These are phyloP conservation scores for Amphilophus citrinellus DNA, from an alignment of 2,113 vertebrate genomes.

Conservation along the genomic window DNA sequence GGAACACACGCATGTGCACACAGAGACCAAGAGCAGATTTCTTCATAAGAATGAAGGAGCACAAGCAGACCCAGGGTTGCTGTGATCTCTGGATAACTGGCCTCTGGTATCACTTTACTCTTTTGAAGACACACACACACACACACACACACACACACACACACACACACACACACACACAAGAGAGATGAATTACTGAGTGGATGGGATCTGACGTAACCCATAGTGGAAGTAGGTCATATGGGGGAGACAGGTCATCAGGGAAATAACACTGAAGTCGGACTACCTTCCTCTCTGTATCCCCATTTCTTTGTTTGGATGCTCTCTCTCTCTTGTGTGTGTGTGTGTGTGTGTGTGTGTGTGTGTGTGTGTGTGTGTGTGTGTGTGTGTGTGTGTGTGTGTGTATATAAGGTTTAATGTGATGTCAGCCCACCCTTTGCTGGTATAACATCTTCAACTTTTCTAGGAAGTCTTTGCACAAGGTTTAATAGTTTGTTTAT, in stretches of 20 bases:
- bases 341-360: no score
- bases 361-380: no score
- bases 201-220: constrained; percentile 74
- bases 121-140: constrained; percentile 1
- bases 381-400: no score
- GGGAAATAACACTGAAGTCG: constrained; percentile 74
- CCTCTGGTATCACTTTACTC: constrained; percentile 52
- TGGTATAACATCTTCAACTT: no score
- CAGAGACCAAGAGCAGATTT: constrained; percentile 22
- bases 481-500: no score
- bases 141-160: constrained; percentile 11
- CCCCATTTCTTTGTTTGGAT: not conserved
- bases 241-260: constrained; percentile 72
- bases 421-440: no score
- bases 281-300: constrained; percentile 51
- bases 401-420: no score
- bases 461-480: no score
- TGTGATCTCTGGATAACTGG: constrained; percentile 58
- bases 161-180: constrained; percentile 30
- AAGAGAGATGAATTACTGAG: constrained; percentile 74
- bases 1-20: constrained; percentile 13
- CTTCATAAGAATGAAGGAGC: constrained; percentile 31
- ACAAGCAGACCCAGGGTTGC: constrained; percentile 24
- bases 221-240: constrained; percentile 76
- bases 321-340: not conserved